Percentiles rank a stretch among this genome's conserved stretches.
These are phyloP conservation scores for Sebastes hubbsi DNA, from an alignment of 2,797 vertebrate genomes.

Conservation along the genomic window DNA sequence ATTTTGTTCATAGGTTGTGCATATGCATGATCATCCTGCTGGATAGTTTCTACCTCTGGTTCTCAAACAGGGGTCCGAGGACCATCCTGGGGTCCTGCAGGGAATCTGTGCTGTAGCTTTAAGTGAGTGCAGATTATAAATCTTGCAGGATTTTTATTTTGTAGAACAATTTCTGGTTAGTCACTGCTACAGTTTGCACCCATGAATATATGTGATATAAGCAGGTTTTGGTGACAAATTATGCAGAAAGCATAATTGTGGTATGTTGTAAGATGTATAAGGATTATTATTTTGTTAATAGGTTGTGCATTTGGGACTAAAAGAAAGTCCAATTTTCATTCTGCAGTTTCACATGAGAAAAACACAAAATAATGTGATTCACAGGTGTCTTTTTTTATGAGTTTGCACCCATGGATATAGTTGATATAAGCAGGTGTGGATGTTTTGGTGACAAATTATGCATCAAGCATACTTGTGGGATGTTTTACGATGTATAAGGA, in stretches of 20 bases:
- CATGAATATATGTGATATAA: background rate
- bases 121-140: background rate
- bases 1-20: too few species aligned
- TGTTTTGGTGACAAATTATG: too few species aligned
- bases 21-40: background rate
- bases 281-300: too few species aligned
- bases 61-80: too few species aligned
- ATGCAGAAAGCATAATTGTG: background rate
- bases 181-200: background rate
- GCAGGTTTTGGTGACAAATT: background rate
- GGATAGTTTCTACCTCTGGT: too few species aligned
- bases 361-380: background rate
- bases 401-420: too few species aligned
- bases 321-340: background rate
- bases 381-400: background rate
- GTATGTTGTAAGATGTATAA: background rate
- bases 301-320: background rate
- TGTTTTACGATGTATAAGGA: background rate
- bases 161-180: background rate
- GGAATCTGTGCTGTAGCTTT: too few species aligned
- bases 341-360: background rate
- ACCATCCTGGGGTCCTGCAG: too few species aligned
- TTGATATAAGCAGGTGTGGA: too few species aligned
- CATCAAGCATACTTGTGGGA: too few species aligned
- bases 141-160: background rate